Evolutionary conservation across 2,797 vertebrate species (phyloP).

Genomic region (Lacerta bilineata): DNA sequence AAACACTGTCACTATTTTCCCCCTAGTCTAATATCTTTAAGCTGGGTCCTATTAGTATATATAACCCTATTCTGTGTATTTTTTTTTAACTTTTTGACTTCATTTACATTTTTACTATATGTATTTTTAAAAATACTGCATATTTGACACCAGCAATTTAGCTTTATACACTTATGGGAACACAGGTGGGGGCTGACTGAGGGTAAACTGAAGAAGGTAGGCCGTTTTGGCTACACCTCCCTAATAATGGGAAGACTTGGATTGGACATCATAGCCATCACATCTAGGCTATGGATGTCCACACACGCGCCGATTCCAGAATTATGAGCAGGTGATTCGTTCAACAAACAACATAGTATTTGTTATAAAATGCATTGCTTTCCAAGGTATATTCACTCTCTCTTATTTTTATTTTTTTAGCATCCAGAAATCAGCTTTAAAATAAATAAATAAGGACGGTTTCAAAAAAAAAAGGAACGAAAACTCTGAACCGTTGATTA

Average conservation of each 20-base stretch:
- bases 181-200: not conserved
- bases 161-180: not conserved
- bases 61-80: not conserved
- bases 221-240: not conserved
- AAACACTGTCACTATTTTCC: not conserved
- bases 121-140: not conserved
- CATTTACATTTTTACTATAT: not conserved
- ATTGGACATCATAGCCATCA: no score
- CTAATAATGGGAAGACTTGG: not conserved
- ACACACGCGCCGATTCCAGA: not conserved
- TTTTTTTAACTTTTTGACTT: not conserved
- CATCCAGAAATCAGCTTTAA: not conserved
- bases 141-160: not conserved
- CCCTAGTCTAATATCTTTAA: not conserved
- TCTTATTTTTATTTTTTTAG: constrained; percentile 20
- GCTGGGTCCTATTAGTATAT: not conserved
- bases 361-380: constrained; percentile 8
- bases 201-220: not conserved
- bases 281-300: not conserved
- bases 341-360: constrained; percentile 36
- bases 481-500: constrained; percentile 32
- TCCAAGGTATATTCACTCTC: not conserved
- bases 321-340: constrained; percentile 43
- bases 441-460: not conserved
- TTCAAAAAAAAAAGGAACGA: constrained; percentile 4